These are phyloP conservation scores for Eira barbara DNA, from an alignment of 2,113 vertebrate genomes.

Conservation along the genomic window DNA sequence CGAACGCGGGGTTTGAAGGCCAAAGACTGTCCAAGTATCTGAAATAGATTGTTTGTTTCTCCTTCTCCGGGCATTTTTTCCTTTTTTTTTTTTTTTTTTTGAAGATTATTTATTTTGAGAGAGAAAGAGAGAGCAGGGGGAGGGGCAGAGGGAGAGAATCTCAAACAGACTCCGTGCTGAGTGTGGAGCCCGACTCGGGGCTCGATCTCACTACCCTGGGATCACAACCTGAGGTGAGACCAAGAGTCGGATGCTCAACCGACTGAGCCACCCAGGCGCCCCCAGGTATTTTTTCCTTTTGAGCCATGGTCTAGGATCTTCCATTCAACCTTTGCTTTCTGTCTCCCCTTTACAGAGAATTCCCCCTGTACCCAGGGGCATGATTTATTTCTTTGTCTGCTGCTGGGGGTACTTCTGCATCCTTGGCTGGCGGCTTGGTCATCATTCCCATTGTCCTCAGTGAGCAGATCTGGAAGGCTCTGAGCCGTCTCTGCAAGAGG, in stretches of 20 bases:
- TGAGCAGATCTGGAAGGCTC: background rate
- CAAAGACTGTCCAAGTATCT: background rate
- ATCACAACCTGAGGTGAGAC: background rate
- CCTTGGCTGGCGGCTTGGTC: background rate
- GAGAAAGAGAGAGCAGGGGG: too few species aligned
- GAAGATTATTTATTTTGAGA: too few species aligned
- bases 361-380: background rate
- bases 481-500: background rate
- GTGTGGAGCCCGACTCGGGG: too few species aligned
- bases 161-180: too few species aligned
- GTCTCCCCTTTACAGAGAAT: background rate
- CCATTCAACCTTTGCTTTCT: background rate
- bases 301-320: background rate
- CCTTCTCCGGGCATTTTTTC: background rate
- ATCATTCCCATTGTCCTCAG: background rate
- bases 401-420: background rate
- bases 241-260: background rate
- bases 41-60: background rate
- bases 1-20: background rate
- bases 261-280: background rate
- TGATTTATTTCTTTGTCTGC: background rate
- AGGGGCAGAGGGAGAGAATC: too few species aligned
- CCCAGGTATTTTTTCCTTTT: background rate
- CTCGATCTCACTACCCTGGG: too few species aligned
- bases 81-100: too few species aligned